These are phyloP conservation scores for Apogon hyalosoma DNA, from an alignment of 2,797 vertebrate species.

Conservation along the genomic window DNA sequence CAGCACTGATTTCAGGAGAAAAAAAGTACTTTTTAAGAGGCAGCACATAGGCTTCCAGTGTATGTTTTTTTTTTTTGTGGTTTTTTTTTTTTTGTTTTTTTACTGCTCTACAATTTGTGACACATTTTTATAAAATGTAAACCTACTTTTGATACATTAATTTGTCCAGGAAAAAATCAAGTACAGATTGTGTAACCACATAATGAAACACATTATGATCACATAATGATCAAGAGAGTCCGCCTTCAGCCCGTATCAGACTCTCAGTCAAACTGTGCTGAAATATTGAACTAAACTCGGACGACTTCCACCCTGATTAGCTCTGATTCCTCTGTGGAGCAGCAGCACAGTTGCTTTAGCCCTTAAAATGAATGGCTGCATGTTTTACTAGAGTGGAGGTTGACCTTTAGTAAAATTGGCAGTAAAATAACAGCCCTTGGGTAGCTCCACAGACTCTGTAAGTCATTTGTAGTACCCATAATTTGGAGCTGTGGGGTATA, in stretches of 20 bases:
- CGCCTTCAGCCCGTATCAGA: constrained; percentile 1
- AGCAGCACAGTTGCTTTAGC: constrained; percentile 60
- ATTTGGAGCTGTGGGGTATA: constrained; percentile 87
- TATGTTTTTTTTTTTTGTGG: not conserved
- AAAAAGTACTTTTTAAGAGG: constrained; percentile 20
- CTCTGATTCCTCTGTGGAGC: constrained; percentile 53
- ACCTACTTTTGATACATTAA: not conserved
- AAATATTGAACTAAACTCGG: constrained; percentile 45
- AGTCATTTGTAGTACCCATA: constrained; percentile 89
- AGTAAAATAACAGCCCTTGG: constrained; percentile 87
- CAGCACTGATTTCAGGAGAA: constrained; percentile 12
- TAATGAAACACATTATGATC: constrained; percentile 5
- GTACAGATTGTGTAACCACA: constrained; percentile 8
- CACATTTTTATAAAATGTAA: constrained; percentile 5
- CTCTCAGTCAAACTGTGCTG: constrained; percentile 1
- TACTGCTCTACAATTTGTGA: not conserved
- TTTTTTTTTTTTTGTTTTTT: constrained; percentile 5
- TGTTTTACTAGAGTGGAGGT: constrained; percentile 83
- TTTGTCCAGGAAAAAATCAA: not conserved
- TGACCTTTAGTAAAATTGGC: constrained; percentile 89
- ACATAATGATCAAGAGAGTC: not conserved
- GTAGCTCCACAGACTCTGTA: constrained; percentile 85
- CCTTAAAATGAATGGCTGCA: constrained; percentile 78
- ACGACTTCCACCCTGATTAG: constrained; percentile 55
- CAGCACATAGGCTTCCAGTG: not conserved